Evolutionary conservation across 1,140 invertebrate genomes (phyloP), one percentile per base, ranked within the genome.

Genomic region (Popillia japonica): DNA sequence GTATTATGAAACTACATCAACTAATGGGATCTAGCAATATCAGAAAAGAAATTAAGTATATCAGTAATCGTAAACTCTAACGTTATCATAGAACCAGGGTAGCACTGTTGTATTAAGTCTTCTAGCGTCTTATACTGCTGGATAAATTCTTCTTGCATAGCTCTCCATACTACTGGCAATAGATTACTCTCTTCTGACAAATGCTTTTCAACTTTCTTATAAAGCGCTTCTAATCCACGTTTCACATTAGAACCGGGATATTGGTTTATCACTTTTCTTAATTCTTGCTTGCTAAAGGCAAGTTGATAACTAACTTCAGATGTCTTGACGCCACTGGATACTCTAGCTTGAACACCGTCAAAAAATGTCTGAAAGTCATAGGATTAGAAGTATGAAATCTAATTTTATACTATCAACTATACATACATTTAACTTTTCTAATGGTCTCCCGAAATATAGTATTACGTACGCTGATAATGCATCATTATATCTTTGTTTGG

Each of bases 141-240:
- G 81, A 99, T 96, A 87, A 99, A 99, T 89, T 99, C 97, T 87
- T 98, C 95, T 90, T 99, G 97, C 98, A 99, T 99, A 83, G 97
- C 96, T 86, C 96, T 91, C 98, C 99, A 99, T 74, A 99, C 98
- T 55, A 99, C 95, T 90, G 98, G 96, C 78, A 99, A 88, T 40
- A 99, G 89, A 87, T 97, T 98, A 84, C 97, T 96, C 86, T 99
- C 96, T 88, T 98, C 97, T 82, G 94, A 96, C 6, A 99, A 88
- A 88, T 99, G 97, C 89, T 99, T 99, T 84, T 98, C 98, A 17
- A 99, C 96, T 88, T 98, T 99, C 86, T 94, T 95, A 87, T 99
- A 99, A 73, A 99, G 89, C 86, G 96, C 92, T 86, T 99, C 98
- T 34, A 99, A 88, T 0, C 97, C 97, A 87, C 96, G 96, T 87